These are phyloP conservation scores for Crotalus tigris DNA, from an alignment of 2,113 vertebrate genomes.

Conservation along the genomic window DNA sequence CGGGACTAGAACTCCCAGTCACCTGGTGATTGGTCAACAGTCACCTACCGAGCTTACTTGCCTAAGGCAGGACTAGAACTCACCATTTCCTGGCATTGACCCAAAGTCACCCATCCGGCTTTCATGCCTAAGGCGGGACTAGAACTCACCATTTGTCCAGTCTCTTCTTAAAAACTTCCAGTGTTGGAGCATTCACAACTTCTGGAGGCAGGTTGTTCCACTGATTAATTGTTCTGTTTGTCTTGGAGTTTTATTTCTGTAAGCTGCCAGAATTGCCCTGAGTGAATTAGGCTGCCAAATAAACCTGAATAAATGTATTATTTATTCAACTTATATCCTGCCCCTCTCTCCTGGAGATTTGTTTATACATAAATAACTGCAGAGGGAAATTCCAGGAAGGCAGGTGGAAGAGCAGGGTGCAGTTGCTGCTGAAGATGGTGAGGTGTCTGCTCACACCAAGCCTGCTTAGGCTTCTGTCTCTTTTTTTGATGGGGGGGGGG, in stretches of 20 bases:
- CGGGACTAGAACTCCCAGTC: no score
- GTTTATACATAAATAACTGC: not conserved
- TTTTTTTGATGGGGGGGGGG: not conserved
- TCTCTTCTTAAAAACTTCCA: no score
- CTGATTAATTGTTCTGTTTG: no score
- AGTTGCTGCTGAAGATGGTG: not conserved
- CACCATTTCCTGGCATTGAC: no score
- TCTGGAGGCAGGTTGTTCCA: no score
- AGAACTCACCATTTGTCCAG: no score
- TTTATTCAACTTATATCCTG: not conserved
- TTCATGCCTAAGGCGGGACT: no score
- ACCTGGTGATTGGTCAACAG: no score
- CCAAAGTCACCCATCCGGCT: no score
- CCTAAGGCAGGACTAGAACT: no score
- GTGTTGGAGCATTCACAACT: no score
- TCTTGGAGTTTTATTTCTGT: not conserved
- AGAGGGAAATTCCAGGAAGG: not conserved
- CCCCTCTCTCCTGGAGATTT: not conserved
- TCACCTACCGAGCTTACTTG: no score
- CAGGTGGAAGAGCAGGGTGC: not conserved
- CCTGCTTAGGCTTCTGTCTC: not conserved
- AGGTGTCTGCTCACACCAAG: not conserved
- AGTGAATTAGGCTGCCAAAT: not conserved
- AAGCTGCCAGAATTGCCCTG: not conserved
- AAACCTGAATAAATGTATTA: not conserved